phyloP scores from a whole-genome alignment of 2,113 vertebrate species.

The Tyrannus savana region DNA sequence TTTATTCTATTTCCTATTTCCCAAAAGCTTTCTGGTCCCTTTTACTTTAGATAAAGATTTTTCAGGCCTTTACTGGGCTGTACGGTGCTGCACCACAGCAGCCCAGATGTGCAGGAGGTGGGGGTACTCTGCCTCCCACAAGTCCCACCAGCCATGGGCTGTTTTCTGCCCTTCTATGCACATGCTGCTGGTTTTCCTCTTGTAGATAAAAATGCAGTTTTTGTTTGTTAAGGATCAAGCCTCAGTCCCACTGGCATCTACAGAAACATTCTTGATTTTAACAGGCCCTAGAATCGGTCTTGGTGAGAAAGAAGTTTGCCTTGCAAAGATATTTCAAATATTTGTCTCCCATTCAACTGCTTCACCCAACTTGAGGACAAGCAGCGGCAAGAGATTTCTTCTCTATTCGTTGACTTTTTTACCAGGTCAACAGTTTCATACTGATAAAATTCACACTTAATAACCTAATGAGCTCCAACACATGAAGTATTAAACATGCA shows the following conservation, averaged over 20 bases:
- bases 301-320: not conserved
- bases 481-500: rapidly evolving
- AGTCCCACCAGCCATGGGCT: rapidly evolving
- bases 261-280: not conserved
- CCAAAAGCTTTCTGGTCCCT: not conserved
- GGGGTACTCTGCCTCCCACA: not conserved
- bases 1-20: not conserved
- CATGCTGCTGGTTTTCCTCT: not conserved
- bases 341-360: not conserved
- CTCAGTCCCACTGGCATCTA: not conserved
- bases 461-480: not conserved
- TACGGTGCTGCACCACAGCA: not conserved
- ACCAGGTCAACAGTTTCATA: not conserved
- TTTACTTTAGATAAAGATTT: not conserved
- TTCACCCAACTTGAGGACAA: not conserved
- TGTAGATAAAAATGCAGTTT: not conserved
- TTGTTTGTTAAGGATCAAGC: not conserved
- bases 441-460: not conserved
- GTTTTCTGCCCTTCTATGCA: not conserved
- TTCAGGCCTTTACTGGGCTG: not conserved
- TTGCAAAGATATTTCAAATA: slow-evolving; percentile 8
- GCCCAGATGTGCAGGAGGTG: not conserved
- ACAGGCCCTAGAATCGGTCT: not conserved
- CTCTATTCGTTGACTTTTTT: not conserved
- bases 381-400: not conserved